Base-by-base conservation (phyloP, 2,113 vertebrate genomes). In the Hippocampus comes region DNA sequence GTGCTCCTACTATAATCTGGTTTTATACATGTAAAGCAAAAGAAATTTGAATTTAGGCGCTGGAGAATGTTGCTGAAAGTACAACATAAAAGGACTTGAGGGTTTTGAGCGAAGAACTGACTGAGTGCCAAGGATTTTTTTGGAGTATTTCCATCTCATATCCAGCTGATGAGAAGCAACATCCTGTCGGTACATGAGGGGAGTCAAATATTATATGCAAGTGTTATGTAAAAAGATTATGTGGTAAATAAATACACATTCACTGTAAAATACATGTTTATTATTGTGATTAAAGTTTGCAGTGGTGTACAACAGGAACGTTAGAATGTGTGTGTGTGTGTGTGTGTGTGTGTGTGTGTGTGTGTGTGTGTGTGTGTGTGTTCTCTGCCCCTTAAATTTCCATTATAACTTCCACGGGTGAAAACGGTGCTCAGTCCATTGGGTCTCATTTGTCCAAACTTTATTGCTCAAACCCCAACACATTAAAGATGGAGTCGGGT, bases 141-240 rank as follows among this genome's bases (percentile, higher is more conserved):
- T 76, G 56, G 21, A 55, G 49, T 72, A 48, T 79, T 70, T 70
- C 75, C 69, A 63, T 77, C 61, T 41, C 61, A 38, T 74, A 30
- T 76, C 64, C 79, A 73, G 64, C 75, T 81, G 75, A 76, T 75
- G 75, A 71, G 60, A 51, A 73, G 67, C 60, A 57, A 65, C 63
- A 74, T 77, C 71, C 21, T 74, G 66, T 70, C 56, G 38, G 70
- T 65, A 11, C 57, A 76, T 56, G 53, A n/a, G 9, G 53, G 53
- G 21, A 56, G n/a, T 53, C 4, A 49, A 51, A 51, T 18, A 21
- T n/a, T n/a, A n/a, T 61, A 70, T 55, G 20, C 15, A 38, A 42
- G 8, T 38, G 14, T 63, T 63, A 21, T 25, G 23, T 18, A 2
- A 57, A 46, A 34, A 68, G 27, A 15, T 49, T 12, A 46, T 8